Conservation (phyloP, 2,888 invertebrate species). For the Elegia similella region DNA sequence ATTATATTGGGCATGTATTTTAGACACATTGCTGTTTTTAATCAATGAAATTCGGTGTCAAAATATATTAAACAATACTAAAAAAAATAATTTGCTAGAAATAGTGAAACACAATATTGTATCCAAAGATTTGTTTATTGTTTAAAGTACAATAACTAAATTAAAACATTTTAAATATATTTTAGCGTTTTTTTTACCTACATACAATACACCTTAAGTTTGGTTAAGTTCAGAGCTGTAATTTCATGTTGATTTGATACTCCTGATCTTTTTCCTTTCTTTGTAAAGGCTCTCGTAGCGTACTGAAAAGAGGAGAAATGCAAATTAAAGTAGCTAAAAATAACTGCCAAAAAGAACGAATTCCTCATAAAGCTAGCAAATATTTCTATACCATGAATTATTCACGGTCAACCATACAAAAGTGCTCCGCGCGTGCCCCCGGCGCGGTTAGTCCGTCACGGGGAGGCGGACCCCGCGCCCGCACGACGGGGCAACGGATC, state of each 20-base stretch:
- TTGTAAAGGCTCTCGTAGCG: conserved; percentile 75
- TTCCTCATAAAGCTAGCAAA: too few species aligned
- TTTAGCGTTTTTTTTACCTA: conserved; percentile 35
- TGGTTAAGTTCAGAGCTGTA: conserved; percentile 31
- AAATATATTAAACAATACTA: conserved; percentile 40
- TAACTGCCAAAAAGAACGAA: conserved; percentile 16
- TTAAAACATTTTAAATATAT: conserved; percentile 55
- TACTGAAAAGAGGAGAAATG: conserved; percentile 82
- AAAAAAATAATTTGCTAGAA: conserved; percentile 40
- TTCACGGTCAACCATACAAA: too few species aligned
- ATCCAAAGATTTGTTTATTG: conserved; percentile 73
- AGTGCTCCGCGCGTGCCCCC: too few species aligned
- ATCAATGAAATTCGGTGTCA: conserved; percentile 40
- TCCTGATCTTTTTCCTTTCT: conserved; percentile 89
- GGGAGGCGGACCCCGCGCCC: too few species aligned
- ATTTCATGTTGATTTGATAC: conserved; percentile 65
- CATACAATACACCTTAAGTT: conserved; percentile 28
- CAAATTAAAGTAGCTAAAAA: conserved; percentile 17
- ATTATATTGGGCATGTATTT: conserved; percentile 53
- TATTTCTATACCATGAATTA: too few species aligned
- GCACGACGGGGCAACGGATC: too few species aligned
- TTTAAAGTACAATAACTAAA: conserved; percentile 70
- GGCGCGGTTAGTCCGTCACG: too few species aligned
- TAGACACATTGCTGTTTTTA: conserved; percentile 43
- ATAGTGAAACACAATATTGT: conserved; percentile 56